A percentile compares a stretch with the other conserved stretches of the same genome.
Evolutionary conservation across 2,113 vertebrate species (phyloP).

Genomic region (Psilopogon haemacephalus): DNA sequence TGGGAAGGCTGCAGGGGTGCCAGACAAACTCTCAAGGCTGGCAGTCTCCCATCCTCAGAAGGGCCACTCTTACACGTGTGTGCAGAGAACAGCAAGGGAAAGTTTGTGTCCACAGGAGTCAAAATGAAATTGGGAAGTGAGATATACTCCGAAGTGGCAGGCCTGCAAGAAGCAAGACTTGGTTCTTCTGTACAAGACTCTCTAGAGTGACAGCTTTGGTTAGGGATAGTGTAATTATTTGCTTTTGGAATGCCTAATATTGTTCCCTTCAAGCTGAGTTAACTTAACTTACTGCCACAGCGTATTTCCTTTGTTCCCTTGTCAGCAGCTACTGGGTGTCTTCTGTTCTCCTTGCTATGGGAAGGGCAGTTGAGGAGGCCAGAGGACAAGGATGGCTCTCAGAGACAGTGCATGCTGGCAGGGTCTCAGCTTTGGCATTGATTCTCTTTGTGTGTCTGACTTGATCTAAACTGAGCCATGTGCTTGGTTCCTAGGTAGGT

Average conservation of each 20-base stretch:
- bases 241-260: conserved; percentile 23
- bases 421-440: background rate
- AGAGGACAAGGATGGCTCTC: background rate
- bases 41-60: background rate
- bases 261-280: conserved; percentile 12
- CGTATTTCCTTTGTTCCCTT: background rate
- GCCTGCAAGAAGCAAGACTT: background rate
- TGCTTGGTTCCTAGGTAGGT: background rate
- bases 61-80: background rate
- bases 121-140: background rate
- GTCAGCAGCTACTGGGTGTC: background rate
- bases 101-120: background rate
- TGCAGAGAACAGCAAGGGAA: background rate
- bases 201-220: conserved; percentile 8
- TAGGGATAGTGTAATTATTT: background rate
- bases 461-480: background rate
- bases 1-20: background rate
- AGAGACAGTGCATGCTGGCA: background rate
- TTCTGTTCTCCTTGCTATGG: background rate
- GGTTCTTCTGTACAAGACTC: background rate
- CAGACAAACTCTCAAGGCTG: background rate
- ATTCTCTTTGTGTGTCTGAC: background rate
- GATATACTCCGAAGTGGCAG: background rate
- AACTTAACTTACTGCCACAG: background rate
- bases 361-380: background rate